These are phyloP conservation scores for Pontoporia blainvillei DNA, from an alignment of 2,113 vertebrate genomes.

Conservation along the genomic window DNA sequence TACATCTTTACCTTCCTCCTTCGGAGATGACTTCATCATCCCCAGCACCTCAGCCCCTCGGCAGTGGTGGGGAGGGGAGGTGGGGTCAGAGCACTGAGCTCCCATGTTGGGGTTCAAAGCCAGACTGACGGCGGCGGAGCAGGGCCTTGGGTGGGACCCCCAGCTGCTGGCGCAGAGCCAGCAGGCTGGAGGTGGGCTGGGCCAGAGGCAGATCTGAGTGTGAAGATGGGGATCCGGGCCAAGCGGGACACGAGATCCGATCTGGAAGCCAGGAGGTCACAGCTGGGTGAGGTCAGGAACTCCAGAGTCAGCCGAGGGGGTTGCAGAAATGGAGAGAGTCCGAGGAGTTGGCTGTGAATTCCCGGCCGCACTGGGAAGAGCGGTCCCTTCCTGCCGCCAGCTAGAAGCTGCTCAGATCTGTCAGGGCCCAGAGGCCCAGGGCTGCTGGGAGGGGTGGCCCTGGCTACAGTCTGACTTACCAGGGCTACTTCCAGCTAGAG, in stretches of 20 bases:
- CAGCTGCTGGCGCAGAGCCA: background rate
- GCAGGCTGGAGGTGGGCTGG: background rate
- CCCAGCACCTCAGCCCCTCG: background rate
- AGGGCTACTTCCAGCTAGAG: background rate
- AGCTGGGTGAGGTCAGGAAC: background rate
- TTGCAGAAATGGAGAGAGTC: background rate
- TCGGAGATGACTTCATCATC: slow-evolving; percentile 74
- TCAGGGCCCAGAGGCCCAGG: background rate
- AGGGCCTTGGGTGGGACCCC: background rate
- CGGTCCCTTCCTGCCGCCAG: background rate
- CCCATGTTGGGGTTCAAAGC: background rate
- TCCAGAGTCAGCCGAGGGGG: background rate
- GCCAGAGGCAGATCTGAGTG: background rate
- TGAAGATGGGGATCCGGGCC: background rate
- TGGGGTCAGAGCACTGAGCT: background rate
- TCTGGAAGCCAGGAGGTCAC: background rate
- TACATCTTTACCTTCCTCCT: slow-evolving; percentile 80
- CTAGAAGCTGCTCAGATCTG: background rate
- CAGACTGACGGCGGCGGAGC: background rate
- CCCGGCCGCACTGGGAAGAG: background rate
- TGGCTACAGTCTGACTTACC: background rate
- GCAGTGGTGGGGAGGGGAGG: background rate
- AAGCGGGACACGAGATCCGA: background rate
- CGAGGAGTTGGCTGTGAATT: background rate
- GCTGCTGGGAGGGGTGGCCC: background rate